phyloP scores from a whole-genome alignment of 2,113 vertebrate species.

The Chionomys nivalis region DNA sequence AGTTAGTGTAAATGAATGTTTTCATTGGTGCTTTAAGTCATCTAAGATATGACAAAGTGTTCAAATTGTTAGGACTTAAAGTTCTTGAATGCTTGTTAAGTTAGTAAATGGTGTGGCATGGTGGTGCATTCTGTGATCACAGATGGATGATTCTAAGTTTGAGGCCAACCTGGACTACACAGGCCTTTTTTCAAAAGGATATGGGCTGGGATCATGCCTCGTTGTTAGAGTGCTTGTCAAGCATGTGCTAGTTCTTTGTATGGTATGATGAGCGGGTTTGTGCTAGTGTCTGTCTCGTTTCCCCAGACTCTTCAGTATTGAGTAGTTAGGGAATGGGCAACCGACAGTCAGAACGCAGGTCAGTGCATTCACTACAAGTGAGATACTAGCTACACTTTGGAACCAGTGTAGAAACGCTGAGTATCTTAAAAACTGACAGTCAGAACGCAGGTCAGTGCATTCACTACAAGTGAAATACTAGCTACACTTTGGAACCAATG shows the following conservation, averaged over 20 bases:
- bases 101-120: background rate
- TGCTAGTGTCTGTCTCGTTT: constrained; percentile 35
- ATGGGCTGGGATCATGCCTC: background rate
- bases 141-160: background rate
- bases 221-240: background rate
- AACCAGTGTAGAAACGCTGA: background rate
- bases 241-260: background rate
- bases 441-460: background rate
- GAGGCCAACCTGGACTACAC: background rate
- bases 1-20: background rate
- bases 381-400: background rate
- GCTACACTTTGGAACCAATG: background rate
- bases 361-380: background rate
- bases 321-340: background rate
- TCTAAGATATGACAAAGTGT: constrained; percentile 33
- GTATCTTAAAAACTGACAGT: background rate
- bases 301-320: background rate
- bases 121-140: background rate
- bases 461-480: background rate
- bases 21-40: constrained; percentile 22
- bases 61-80: background rate
- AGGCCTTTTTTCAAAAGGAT: background rate
- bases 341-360: background rate
- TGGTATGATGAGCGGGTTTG: background rate
- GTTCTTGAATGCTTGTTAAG: constrained; percentile 44